These are phyloP conservation scores for Julus scanicus DNA, from an alignment of 2,888 invertebrate genomes.

Conservation along the genomic window DNA sequence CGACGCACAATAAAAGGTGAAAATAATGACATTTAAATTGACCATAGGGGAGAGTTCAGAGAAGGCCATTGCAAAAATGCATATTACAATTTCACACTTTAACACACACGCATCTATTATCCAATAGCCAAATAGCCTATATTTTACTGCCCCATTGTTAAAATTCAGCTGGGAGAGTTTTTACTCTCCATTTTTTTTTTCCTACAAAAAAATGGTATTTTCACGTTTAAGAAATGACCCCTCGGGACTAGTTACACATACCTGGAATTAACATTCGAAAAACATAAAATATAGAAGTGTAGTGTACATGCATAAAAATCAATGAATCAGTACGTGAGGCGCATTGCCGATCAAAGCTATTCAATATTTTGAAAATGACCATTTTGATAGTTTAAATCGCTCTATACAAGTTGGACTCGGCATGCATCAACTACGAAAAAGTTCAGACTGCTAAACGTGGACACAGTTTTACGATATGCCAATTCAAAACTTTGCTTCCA, in stretches of 20 bases:
- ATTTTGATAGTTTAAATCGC: not conserved
- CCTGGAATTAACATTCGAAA: conserved; percentile 20
- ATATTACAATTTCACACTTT: conserved; percentile 9
- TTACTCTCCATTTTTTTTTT: not conserved
- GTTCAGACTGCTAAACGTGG: too few species aligned
- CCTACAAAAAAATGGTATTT: not conserved
- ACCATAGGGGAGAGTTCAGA: conserved; percentile 37
- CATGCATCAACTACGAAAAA: too few species aligned
- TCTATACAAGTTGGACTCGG: not conserved
- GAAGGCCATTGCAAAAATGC: conserved; percentile 41
- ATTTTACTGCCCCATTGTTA: conserved; percentile 35
- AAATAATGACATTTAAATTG: conserved; percentile 47
- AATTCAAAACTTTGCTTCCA: too few species aligned
- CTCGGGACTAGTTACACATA: not conserved
- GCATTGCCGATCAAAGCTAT: not conserved
- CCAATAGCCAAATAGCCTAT: conserved; percentile 31
- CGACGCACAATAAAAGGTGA: conserved; percentile 40
- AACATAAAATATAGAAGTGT: not conserved
- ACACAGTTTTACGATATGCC: too few species aligned
- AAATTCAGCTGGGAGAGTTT: conserved; percentile 15
- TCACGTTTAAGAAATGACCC: conserved; percentile 34
- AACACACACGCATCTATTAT: conserved; percentile 23
- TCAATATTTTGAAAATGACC: not conserved
- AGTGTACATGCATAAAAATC: not conserved
- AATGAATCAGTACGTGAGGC: conserved; percentile 14